These are phyloP conservation scores for Elephas maximus DNA, from an alignment of 2,113 vertebrate species.

Conservation along the genomic window DNA sequence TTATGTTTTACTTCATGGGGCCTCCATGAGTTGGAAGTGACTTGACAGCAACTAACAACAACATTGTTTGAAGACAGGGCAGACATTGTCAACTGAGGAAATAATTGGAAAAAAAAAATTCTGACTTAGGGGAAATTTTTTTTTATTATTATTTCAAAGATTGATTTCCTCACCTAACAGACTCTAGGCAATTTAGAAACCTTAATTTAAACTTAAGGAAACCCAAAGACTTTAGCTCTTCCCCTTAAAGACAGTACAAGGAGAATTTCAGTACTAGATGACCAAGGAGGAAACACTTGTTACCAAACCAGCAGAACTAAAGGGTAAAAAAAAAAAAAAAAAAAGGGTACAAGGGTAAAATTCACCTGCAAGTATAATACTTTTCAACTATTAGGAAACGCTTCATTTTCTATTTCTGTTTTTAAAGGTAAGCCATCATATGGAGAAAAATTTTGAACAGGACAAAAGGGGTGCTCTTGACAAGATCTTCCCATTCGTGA, in stretches of 20 bases:
- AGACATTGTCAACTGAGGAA: not conserved
- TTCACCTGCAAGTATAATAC: not conserved
- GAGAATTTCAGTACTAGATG: not conserved
- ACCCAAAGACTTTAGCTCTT: not conserved
- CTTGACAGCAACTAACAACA: too few relatives aligned
- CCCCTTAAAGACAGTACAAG: not conserved
- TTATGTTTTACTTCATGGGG: not conserved
- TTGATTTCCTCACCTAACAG: slow-evolving; percentile 16
- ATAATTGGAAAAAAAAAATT: not conserved
- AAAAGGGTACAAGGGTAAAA: too few relatives aligned
- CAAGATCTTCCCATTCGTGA: not conserved
- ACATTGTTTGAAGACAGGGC: not conserved
- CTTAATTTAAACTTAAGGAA: not conserved
- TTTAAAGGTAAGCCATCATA: not conserved
- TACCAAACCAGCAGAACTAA: not conserved
- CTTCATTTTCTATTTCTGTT: not conserved
- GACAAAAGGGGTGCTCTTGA: not conserved
- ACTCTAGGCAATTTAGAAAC: not conserved
- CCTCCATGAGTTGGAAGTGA: too few relatives aligned
- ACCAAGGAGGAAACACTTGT: not conserved
- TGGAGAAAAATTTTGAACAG: not conserved
- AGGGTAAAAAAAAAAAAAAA: too few relatives aligned
- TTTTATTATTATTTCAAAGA: not conserved
- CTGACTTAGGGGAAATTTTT: not conserved
- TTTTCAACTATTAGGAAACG: not conserved